A percentile compares a stretch with the other conserved stretches of the same genome.
phyloP scores from a whole-genome alignment of 1,140 invertebrate species.

The Drosophila orosa region DNA sequence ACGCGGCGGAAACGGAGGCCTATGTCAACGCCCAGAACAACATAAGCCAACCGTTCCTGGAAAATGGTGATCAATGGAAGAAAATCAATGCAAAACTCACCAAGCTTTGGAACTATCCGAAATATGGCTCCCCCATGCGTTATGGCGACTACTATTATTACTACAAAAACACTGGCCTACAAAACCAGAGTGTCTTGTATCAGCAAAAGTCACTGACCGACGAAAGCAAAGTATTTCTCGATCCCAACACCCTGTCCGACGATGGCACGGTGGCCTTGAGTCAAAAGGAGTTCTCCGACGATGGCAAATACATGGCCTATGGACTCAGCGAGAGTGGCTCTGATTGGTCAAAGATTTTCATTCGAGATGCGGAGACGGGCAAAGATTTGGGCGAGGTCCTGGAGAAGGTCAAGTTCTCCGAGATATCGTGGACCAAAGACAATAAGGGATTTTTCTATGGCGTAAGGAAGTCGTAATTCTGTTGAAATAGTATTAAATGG shows the following conservation, averaged over 20 bases:
- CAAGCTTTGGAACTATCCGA: slow-evolving; percentile 98
- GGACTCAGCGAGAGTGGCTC: slow-evolving; percentile 96
- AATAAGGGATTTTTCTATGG: slow-evolving; percentile 98
- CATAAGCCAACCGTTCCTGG: slow-evolving; percentile 93
- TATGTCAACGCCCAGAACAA: slow-evolving; percentile 97
- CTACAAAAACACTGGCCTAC: slow-evolving; percentile 96
- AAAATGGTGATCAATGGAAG: slow-evolving; percentile 89
- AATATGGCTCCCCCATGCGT: slow-evolving; percentile 94
- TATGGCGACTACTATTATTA: slow-evolving; percentile 96
- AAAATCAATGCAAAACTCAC: slow-evolving; percentile 92
- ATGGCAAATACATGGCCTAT: slow-evolving; percentile 96
- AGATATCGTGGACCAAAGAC: slow-evolving; percentile 97
- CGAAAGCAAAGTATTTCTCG: slow-evolving; percentile 95
- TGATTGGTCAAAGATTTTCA: slow-evolving; percentile 97
- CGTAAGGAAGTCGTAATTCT: slow-evolving; percentile 85
- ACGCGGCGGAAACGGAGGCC: slow-evolving; percentile 94
- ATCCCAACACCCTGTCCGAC: slow-evolving; percentile 96
- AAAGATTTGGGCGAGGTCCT: slow-evolving; percentile 95
- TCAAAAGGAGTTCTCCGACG: slow-evolving; percentile 93
- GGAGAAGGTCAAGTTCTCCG: slow-evolving; percentile 96
- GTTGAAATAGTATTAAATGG: neutral
- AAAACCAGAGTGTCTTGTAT: slow-evolving; percentile 98
- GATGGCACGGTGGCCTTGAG: slow-evolving; percentile 97
- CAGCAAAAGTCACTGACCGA: slow-evolving; percentile 92
- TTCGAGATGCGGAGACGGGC: slow-evolving; percentile 91